phyloP scores from a whole-genome alignment of 2,113 vertebrate genomes.

The Lepisosteus osseus region DNA sequence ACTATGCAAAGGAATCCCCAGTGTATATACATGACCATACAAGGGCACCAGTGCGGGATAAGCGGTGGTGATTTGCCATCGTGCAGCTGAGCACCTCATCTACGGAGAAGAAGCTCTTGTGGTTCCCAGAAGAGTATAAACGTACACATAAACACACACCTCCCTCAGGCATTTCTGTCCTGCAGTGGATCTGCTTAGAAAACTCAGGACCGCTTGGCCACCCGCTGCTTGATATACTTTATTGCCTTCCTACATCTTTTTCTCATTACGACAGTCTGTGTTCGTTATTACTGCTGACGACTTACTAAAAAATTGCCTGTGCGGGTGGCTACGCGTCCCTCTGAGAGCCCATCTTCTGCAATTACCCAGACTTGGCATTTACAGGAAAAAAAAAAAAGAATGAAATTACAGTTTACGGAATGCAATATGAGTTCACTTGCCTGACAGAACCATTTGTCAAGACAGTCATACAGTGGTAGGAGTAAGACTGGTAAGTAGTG shows the following conservation, averaged over 20 bases:
- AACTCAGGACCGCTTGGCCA: slow-evolving; percentile 17
- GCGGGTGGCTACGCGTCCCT: slow-evolving; percentile 42
- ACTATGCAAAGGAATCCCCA: no score
- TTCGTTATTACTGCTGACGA: slow-evolving; percentile 47
- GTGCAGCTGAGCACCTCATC: neutral
- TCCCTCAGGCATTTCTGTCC: neutral
- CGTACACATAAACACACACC: neutral
- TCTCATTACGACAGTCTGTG: slow-evolving; percentile 44
- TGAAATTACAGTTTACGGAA: neutral
- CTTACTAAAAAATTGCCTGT: slow-evolving; percentile 18
- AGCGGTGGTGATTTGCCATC: no score
- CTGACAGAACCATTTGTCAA: slow-evolving; percentile 8
- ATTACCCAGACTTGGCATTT: slow-evolving; percentile 41
- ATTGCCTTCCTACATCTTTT: slow-evolving; percentile 47
- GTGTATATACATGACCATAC: no score
- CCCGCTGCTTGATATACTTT: slow-evolving; percentile 30
- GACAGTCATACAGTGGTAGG: slow-evolving; percentile 8
- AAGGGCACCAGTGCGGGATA: no score
- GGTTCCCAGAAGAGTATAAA: neutral
- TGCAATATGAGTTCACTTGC: neutral
- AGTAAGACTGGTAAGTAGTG: no score
- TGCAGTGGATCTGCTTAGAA: slow-evolving; percentile 26
- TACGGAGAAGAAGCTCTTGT: neutral
- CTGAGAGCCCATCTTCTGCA: slow-evolving; percentile 43
- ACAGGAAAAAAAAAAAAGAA: slow-evolving; percentile 13